Percentiles rank a stretch among this genome's conserved stretches.
Evolutionary conservation across 2,888 invertebrate genomes (phyloP).

Genomic region (Adelphocoris suturalis): DNA sequence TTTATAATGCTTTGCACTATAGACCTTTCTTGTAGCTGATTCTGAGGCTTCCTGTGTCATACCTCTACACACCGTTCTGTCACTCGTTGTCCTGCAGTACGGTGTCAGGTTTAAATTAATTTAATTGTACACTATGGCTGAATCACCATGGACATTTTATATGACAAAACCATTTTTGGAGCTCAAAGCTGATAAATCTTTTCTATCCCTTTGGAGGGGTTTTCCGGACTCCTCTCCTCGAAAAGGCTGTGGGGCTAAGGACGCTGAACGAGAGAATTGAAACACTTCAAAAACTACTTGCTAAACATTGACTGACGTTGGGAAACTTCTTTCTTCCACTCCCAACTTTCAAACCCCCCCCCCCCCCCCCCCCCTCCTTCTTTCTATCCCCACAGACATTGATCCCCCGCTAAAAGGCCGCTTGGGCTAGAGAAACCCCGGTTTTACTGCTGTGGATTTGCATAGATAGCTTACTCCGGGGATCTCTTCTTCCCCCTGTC

Average conservation of each 20-base stretch:
- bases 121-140: too few relatives aligned
- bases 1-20: too few relatives aligned
- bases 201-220: background rate
- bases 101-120: too few relatives aligned
- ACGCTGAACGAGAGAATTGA: conserved; percentile 50
- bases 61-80: too few relatives aligned
- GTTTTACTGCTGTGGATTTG: conserved; percentile 59
- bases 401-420: conserved; percentile 57
- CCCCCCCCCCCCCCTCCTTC: background rate
- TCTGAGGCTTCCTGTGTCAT: too few relatives aligned
- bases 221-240: background rate
- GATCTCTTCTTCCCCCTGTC: conserved; percentile 17
- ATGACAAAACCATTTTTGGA: too few relatives aligned
- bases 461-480: conserved; percentile 59
- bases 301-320: conserved; percentile 47
- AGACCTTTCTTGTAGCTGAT: too few relatives aligned
- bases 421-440: conserved; percentile 52
- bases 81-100: too few relatives aligned
- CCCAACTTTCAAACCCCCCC: background rate
- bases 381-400: conserved; percentile 23
- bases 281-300: conserved; percentile 58
- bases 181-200: background rate
- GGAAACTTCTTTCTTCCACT: conserved; percentile 16
- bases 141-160: too few relatives aligned
- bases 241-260: background rate